These are phyloP conservation scores for Apeltes quadracus DNA, from an alignment of 2,113 vertebrate genomes.

Conservation along the genomic window DNA sequence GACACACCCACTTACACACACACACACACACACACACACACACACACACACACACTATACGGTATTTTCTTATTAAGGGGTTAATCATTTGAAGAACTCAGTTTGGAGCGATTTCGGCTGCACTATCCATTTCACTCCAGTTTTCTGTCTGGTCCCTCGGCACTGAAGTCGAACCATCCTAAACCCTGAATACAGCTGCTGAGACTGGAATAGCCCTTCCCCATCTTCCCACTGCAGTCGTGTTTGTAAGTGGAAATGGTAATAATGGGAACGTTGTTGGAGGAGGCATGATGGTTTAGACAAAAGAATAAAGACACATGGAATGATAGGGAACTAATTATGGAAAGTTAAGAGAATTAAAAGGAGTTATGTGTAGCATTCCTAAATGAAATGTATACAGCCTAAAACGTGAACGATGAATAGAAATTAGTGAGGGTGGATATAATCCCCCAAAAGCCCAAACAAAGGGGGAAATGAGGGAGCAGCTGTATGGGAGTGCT, in stretches of 20 bases:
- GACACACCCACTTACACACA: neutral
- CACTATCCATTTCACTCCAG: neutral
- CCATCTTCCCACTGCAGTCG: neutral
- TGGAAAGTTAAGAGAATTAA: constrained; percentile 7
- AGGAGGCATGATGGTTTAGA: neutral
- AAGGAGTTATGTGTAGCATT: constrained; percentile 3
- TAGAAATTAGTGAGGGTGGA: constrained; percentile 21
- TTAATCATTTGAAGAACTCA: neutral
- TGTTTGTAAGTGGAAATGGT: neutral
- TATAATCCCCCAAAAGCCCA: constrained; percentile 23
- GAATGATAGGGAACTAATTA: constrained; percentile 10
- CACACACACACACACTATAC: neutral
- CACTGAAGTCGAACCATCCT: neutral
- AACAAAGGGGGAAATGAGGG: constrained; percentile 10
- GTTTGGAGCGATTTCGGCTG: neutral
- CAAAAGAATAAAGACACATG: constrained; percentile 4
- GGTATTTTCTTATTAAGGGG: neutral
- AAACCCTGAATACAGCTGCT: neutral
- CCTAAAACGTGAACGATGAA: constrained; percentile 21
- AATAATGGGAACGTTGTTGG: neutral
- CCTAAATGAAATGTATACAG: constrained; percentile 12
- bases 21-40: neutral
- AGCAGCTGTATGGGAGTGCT: constrained; percentile 38
- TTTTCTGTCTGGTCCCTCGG: neutral
- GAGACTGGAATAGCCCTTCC: neutral